Percentiles rank a stretch among this genome's conserved stretches.
phyloP scores from a whole-genome alignment of 2,113 vertebrate genomes.

The Macroglossus sobrinus region DNA sequence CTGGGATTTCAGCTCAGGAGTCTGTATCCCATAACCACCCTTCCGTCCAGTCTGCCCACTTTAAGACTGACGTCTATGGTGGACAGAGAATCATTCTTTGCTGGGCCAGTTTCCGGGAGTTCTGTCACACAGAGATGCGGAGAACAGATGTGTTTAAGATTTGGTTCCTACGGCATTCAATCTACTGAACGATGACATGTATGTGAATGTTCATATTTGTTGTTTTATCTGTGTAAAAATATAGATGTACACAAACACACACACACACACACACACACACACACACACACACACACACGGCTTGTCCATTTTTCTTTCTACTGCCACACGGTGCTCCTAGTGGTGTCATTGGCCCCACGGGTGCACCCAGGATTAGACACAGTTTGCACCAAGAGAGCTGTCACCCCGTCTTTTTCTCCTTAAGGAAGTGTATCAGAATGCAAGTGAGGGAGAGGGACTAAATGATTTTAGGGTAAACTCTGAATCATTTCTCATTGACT shows the following conservation, averaged over 20 bases:
- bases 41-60: neutral
- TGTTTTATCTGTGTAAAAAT: neutral
- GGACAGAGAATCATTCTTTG: neutral
- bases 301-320: neutral
- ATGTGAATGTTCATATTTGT: neutral
- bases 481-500: neutral
- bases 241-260: neutral
- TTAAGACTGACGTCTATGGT: neutral
- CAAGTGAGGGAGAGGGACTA: neutral
- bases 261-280: neutral
- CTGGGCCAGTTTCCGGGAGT: neutral
- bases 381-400: neutral
- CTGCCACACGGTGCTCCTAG: neutral
- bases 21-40: fast-evolving
- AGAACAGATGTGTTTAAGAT: neutral
- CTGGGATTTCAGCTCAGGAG: neutral
- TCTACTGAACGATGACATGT: neutral
- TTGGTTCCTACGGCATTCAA: neutral
- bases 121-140: neutral
- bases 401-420: neutral
- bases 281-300: too few relatives aligned
- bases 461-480: neutral
- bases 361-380: neutral
- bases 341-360: neutral
- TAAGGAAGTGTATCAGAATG: neutral